phyloP scores from a whole-genome alignment of 2,113 vertebrate species.

The Amblyornis subalaris region DNA sequence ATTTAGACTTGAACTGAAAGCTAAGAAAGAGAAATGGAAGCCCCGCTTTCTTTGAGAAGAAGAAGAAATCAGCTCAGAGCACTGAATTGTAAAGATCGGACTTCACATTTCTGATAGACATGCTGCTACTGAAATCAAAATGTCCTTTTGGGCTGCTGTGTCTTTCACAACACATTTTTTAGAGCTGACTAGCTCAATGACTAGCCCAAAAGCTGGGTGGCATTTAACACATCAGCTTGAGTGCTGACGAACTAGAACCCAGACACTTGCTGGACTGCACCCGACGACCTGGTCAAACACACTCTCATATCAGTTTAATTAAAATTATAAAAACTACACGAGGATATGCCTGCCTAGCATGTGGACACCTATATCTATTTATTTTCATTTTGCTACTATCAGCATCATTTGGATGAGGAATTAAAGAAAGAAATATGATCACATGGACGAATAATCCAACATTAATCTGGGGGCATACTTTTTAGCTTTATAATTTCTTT shows the following conservation, averaged over 20 bases:
- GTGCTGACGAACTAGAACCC: neutral
- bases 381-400: neutral
- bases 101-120: neutral
- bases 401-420: neutral
- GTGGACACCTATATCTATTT: neutral
- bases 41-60: neutral
- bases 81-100: neutral
- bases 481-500: neutral
- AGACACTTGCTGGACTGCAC: neutral
- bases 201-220: neutral
- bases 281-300: neutral
- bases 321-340: neutral
- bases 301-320: neutral
- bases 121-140: neutral
- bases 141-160: neutral
- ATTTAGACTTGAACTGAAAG: slow-evolving; percentile 21
- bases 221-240: neutral
- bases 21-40: neutral
- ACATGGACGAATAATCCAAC: neutral
- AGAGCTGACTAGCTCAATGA: neutral
- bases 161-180: neutral
- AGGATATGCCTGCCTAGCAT: neutral
- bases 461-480: neutral
- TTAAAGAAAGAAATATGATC: neutral
- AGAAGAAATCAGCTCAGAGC: neutral